Evolutionary conservation across 2,888 invertebrate genomes (phyloP), one percentile per base, ranked within the genome.

Genomic region (Chrysomela aeneicollis): DNA sequence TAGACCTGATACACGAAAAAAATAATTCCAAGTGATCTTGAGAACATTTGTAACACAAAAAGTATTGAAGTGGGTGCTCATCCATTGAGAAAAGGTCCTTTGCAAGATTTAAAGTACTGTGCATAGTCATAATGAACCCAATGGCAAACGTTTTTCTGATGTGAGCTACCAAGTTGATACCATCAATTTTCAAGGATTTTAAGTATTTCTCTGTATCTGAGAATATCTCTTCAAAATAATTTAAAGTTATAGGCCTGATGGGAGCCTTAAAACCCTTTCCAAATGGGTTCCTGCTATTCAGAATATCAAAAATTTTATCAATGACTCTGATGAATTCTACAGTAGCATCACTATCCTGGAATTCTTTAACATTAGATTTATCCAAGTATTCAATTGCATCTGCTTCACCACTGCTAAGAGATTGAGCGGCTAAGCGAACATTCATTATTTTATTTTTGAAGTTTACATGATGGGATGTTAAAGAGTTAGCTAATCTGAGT

Each of bases 21-120:
- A 59, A 73, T 19, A 73, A 26, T 57, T 72, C 71, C 18, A 74
- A 61, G 52, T 73, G 70, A 57, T 71, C 71, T 54, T 71, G 71
- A 2, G 66, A 72, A 32, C 55, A 64, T 53, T 71, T 71, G 51
- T 73, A 59, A 6, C 21, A 8, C 22, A 46, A 57, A n/a, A 57
- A 57, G 15, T 57, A 42, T 6, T 18, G 17, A 10, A 59, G 17
- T 10, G 50, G 59, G 10, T 59, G 9, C n/a, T 59, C 49, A 26
- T 18, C n/a, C 15, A 54, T 37, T 15, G 18, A n/a, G 49, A 69
- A 69, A 18, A 71, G 57, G 47, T 68, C 66, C 8, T 46, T 50
- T 2, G 64, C 66, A 42, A 71, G 58, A 26, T 21, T 18, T 18
- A 63, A 35, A 4, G 62, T 62, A 49, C 66, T 71, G 17, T 67